phyloP scores from a whole-genome alignment of 2,888 invertebrate species.

The Omphaloscelis lunosa region DNA sequence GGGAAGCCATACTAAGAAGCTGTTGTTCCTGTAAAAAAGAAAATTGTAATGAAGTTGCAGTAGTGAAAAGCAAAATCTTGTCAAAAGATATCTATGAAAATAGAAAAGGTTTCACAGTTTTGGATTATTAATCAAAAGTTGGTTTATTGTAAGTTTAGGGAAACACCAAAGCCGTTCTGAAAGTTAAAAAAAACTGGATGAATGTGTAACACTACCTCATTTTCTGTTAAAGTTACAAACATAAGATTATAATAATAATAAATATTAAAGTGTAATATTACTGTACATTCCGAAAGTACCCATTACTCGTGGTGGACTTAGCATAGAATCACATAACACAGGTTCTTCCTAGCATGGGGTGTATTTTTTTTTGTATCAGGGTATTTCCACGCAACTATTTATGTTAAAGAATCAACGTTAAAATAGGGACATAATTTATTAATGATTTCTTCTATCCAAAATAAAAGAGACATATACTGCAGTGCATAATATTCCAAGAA shows the following conservation, averaged over 20 bases:
- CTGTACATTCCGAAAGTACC: too few relatives aligned
- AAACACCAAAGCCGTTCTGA: background rate
- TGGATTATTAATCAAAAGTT: background rate
- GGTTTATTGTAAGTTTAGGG: background rate
- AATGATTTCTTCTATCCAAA: background rate
- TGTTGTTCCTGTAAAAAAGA: constrained; percentile 85
- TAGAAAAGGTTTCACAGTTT: background rate
- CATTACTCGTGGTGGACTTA: background rate
- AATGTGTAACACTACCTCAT: background rate
- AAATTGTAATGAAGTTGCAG: background rate
- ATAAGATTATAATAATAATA: background rate
- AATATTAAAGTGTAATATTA: background rate
- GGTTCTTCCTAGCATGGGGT: too few relatives aligned
- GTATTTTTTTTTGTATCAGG: too few relatives aligned
- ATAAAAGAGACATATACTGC: background rate
- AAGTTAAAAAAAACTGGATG: background rate
- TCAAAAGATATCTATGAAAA: background rate
- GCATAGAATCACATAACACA: too few relatives aligned
- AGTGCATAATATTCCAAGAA: background rate
- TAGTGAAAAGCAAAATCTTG: background rate
- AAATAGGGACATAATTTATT: too few relatives aligned
- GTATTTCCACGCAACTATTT: too few relatives aligned
- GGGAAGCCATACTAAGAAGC: constrained; percentile 90
- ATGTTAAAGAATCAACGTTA: too few relatives aligned
- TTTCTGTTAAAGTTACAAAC: background rate